phyloP scores from a whole-genome alignment of 2,888 invertebrate species.

The Chloroclystis v-ata region DNA sequence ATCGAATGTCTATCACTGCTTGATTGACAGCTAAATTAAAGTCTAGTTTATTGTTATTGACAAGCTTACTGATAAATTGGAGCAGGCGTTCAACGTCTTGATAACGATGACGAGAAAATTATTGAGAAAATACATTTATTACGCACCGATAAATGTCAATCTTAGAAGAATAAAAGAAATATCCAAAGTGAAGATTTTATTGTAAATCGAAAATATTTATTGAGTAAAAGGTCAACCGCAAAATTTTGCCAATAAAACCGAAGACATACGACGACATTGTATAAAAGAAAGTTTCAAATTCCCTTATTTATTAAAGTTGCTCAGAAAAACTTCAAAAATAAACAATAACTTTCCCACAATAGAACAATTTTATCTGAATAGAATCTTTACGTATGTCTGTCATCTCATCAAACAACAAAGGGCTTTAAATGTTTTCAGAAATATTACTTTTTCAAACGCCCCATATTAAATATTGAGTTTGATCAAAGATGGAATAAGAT shows the following conservation, averaged over 20 bases:
- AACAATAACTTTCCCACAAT: constrained; percentile 17
- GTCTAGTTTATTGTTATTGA: constrained; percentile 12
- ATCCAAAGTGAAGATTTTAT: background rate
- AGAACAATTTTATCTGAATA: constrained; percentile 20
- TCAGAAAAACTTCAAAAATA: constrained; percentile 5
- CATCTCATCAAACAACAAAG: constrained; percentile 38
- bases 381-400: constrained; percentile 34
- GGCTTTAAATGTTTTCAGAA: constrained; percentile 27
- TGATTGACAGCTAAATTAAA: constrained; percentile 21
- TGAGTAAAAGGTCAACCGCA: background rate
- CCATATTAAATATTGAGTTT: constrained; percentile 23
- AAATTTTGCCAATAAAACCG: background rate
- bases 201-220: background rate
- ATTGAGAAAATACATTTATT: no score
- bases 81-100: background rate
- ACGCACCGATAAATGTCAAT: no score
- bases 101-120: background rate
- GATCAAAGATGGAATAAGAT: background rate
- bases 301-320: background rate
- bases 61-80: background rate
- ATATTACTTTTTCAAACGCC: constrained; percentile 33
- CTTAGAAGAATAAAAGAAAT: background rate
- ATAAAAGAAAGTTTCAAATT: background rate
- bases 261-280: background rate
- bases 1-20: constrained; percentile 4